These are phyloP conservation scores for Aphodius granarius DNA, from an alignment of 2,888 invertebrate species.

Conservation along the genomic window DNA sequence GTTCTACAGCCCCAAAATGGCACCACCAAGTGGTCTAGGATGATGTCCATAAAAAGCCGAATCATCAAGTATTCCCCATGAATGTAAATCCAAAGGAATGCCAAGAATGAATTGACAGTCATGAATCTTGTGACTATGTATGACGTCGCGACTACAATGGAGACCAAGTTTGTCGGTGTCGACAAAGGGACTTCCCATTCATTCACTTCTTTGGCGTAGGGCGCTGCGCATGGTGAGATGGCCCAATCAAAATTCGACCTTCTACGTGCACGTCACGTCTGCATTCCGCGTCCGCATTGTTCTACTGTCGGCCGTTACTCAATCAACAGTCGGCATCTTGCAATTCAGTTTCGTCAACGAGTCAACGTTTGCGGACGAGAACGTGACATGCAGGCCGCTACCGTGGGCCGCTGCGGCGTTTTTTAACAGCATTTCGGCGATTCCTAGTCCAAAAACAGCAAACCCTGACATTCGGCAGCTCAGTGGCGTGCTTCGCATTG, in stretches of 20 bases:
- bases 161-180: not conserved
- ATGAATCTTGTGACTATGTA: not conserved
- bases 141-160: conserved; percentile 13
- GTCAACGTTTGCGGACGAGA: not conserved
- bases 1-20: too few relatives aligned
- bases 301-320: conserved; percentile 51
- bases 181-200: conserved; percentile 5
- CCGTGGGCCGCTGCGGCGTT: not conserved
- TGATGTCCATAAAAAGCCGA: too few relatives aligned
- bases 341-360: not conserved
- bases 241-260: conserved; percentile 17
- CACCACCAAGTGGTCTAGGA: too few relatives aligned
- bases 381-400: not conserved
- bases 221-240: not conserved
- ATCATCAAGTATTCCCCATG: not conserved
- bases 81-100: not conserved
- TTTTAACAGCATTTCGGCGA: not conserved
- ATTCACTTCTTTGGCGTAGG: conserved; percentile 13
- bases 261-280: conserved; percentile 44
- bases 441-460: not conserved
- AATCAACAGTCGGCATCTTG: conserved; percentile 41
- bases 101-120: not conserved
- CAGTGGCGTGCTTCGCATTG: too few relatives aligned
- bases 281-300: conserved; percentile 49
- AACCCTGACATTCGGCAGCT: not conserved